A percentile compares a stretch with the other conserved stretches of the same genome.
phyloP scores from a whole-genome alignment of 1,140 invertebrate genomes.

The Pomacea maculata region DNA sequence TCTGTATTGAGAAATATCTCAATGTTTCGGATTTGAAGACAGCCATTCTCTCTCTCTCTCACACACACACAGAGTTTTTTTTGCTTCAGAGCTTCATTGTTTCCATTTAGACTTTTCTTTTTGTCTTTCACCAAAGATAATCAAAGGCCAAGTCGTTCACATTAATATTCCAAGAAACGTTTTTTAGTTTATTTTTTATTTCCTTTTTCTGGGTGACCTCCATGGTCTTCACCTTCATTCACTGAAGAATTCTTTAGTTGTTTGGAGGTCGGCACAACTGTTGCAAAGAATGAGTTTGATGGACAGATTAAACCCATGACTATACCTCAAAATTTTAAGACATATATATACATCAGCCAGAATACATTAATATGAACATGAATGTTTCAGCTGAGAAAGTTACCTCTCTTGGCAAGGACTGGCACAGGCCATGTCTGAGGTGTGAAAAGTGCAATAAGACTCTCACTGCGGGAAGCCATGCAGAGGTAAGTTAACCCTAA shows the following conservation, averaged over 20 bases:
- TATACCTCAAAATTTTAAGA: background rate
- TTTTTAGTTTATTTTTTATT: constrained; percentile 11
- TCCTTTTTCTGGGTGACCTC: background rate
- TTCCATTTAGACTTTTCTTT: no score
- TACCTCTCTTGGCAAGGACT: constrained; percentile 90
- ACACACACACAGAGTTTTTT: no score
- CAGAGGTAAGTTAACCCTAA: constrained; percentile 72
- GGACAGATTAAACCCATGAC: background rate
- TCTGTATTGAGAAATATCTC: no score
- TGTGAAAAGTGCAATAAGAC: constrained; percentile 91
- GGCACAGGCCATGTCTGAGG: constrained; percentile 89
- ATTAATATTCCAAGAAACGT: background rate
- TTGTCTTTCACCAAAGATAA: no score
- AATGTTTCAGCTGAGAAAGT: constrained; percentile 85
- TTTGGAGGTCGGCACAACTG: background rate
- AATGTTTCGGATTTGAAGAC: no score
- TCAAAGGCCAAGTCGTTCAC: no score
- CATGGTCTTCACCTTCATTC: background rate
- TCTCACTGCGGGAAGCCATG: constrained; percentile 88
- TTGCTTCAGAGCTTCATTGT: no score
- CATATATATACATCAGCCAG: background rate
- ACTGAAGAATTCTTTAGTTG: background rate
- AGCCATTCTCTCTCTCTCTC: no score
- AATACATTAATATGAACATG: background rate
- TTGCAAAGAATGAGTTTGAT: background rate